A percentile compares a stretch with the other conserved stretches of the same genome.
These are phyloP conservation scores for Eurois occulta DNA, from an alignment of 2,888 invertebrate species.

Conservation along the genomic window DNA sequence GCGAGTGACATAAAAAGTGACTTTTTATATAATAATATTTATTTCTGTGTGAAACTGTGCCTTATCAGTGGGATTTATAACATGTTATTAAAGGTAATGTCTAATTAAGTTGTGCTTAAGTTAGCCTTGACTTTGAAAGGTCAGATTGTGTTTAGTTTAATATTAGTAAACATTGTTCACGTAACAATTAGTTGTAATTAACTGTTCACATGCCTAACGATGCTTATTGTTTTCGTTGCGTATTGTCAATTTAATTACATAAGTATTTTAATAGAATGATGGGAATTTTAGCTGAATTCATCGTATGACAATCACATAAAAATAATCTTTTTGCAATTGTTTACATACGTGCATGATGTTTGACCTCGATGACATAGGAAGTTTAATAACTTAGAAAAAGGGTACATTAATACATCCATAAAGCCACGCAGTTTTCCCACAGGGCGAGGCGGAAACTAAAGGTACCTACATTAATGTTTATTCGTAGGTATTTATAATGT, in stretches of 20 bases:
- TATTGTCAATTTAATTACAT: constrained; percentile 67
- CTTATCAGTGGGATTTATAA: constrained; percentile 65
- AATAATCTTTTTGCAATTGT: constrained; percentile 28
- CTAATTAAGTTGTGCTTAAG: constrained; percentile 61
- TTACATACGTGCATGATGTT: constrained; percentile 13
- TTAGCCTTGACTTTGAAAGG: constrained; percentile 73
- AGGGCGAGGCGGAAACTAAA: background rate
- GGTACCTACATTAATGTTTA: background rate
- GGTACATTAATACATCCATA: background rate
- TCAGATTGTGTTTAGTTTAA: constrained; percentile 54
- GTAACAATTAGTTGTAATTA: constrained; percentile 74
- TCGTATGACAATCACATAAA: constrained; percentile 39
- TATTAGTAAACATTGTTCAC: constrained; percentile 75
- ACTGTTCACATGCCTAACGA: constrained; percentile 69
- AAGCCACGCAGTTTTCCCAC: background rate
- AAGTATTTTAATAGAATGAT: constrained; percentile 61
- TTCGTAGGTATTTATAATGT: background rate
- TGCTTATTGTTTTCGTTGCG: constrained; percentile 68
- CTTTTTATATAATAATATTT: constrained; percentile 67
- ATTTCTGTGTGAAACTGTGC: constrained; percentile 69
- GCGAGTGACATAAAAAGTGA: constrained; percentile 82
- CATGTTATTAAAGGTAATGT: constrained; percentile 80
- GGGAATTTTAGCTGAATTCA: constrained; percentile 51
- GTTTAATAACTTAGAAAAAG: constrained; percentile 4
- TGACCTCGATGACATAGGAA: constrained; percentile 22